Percentiles rank a stretch among this genome's conserved stretches.
Conservation (phyloP, 2,888 invertebrate genomes). For the Isoperla grammatica region DNA sequence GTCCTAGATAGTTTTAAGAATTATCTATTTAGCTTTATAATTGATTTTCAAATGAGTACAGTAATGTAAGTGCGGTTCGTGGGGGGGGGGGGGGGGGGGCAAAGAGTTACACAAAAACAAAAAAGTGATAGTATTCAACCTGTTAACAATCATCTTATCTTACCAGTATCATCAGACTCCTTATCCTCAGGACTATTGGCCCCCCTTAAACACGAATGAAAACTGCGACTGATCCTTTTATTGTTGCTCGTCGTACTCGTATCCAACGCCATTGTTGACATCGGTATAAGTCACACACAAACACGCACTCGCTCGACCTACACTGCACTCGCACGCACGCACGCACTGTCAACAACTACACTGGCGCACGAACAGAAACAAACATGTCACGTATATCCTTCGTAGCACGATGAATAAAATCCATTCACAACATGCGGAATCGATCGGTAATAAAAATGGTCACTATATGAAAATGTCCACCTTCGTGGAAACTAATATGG, state of each 20-base stretch:
- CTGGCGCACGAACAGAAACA: not conserved
- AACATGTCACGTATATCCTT: not conserved
- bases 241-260: slow-evolving; percentile 18
- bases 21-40: too few relatives aligned
- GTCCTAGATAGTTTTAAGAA: too few relatives aligned
- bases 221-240: slow-evolving; percentile 56
- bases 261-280: slow-evolving; percentile 23
- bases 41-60: too few relatives aligned
- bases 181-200: slow-evolving; percentile 44
- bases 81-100: too few relatives aligned
- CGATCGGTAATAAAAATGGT: too few relatives aligned
- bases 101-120: too few relatives aligned
- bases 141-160: too few relatives aligned
- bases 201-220: slow-evolving; percentile 63
- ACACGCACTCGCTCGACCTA: not conserved
- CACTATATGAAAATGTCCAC: not conserved
- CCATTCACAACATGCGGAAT: too few relatives aligned
- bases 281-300: not conserved
- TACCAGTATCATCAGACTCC: slow-evolving; percentile 31
- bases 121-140: too few relatives aligned
- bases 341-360: not conserved
- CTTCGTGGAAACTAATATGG: not conserved
- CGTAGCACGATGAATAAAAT: too few relatives aligned
- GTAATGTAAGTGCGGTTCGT: too few relatives aligned
- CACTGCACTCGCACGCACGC: not conserved